A percentile compares a stretch with the other conserved stretches of the same genome.
Conservation (phyloP, 2,888 invertebrate genomes). For the Lepidochitona cinerea region DNA sequence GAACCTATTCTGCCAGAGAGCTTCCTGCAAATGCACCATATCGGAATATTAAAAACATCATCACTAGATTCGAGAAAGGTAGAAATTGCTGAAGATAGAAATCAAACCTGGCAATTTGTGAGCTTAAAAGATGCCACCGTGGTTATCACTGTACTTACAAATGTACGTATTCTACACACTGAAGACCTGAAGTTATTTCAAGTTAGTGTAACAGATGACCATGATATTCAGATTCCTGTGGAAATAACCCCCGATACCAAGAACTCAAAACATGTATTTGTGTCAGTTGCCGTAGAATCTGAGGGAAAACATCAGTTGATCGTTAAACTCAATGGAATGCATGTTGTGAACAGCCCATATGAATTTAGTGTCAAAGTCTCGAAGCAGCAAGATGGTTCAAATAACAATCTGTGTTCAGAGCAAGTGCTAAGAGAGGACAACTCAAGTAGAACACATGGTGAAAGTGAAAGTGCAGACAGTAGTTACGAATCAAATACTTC, state of each 20-base stretch:
- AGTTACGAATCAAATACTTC: no score
- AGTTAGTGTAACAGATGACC: not conserved
- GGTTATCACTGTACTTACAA: not conserved
- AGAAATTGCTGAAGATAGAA: not conserved
- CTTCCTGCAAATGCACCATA: not conserved
- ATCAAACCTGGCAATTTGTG: not conserved
- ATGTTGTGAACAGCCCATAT: conserved; percentile 3
- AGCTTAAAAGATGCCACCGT: not conserved
- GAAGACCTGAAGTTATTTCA: not conserved
- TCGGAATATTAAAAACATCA: not conserved
- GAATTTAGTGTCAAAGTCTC: not conserved
- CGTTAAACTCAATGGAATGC: not conserved
- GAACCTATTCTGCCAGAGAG: not conserved
- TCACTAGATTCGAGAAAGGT: not conserved
- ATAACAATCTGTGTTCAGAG: no score
- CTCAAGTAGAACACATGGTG: no score
- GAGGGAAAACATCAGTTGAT: not conserved
- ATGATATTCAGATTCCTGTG: not conserved
- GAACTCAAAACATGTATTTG: no score
- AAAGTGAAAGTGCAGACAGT: no score
- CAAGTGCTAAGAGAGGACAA: no score
- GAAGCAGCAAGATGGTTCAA: no score
- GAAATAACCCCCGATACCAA: not conserved
- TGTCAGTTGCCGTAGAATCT: not conserved
- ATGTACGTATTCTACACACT: not conserved